Base-by-base conservation (phyloP, 2,888 invertebrate species). In the Temnothorax unifasciatus region DNA sequence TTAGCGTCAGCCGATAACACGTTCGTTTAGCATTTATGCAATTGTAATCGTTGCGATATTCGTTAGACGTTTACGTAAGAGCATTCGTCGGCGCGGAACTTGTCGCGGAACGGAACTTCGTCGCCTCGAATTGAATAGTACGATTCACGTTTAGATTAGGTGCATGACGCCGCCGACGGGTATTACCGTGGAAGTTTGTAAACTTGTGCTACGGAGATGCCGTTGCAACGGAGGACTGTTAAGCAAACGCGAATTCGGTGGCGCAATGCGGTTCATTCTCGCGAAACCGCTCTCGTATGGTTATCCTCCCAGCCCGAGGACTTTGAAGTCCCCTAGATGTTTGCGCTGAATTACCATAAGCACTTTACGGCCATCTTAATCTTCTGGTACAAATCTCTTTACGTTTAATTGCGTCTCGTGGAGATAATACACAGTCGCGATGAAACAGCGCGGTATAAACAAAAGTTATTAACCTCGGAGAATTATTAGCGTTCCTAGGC, bases 101-200 rank as follows among this genome's bases (percentile, higher is more conserved):
- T 54, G 34, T 6, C 21, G 41, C 41, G 34, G 25, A 52, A 38
- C 44, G 47, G 57, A 81, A 81, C 25, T 81, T 71, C 5, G 71
- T 73, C 47, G 38, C 71, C 18, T 81, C 47, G 59, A 79, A 79
- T 79, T 79, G 79, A 81, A 71, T 71, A 50, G 73, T 13, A 3
- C 59, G 59, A 81, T 59, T 79, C 71, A 59, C 71, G 79, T 81
- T 81, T 81, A 81, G 73, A 81, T 81, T 71, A 81, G 79, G 73
- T 50, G 34, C 71, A 71, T 81, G 71, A 71, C 59, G 73, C 73
- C 54, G 71, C 38, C 47, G 29, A 29, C 29, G 21, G 21, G 79
- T 81, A 81, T 71, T 71, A 71, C 38, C 25, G 73, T 59, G 59
- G 38, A 81, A 81, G 73, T 81, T 81, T 59, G 79, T 47, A 38